phyloP scores from a whole-genome alignment of 2,888 invertebrate genomes.

The Agriopis marginaria region DNA sequence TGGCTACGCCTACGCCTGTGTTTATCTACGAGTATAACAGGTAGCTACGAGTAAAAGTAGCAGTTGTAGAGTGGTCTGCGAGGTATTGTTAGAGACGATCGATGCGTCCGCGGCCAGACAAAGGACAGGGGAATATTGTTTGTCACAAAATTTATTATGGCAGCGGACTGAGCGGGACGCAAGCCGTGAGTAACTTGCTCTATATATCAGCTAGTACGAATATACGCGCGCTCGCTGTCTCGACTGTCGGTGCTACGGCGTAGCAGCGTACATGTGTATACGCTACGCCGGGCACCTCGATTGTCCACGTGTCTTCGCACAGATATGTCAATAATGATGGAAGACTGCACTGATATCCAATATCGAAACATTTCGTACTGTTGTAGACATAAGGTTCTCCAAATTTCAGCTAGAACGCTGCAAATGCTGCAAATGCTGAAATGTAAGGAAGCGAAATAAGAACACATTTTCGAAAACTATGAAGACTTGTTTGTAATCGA shows the following conservation, averaged over 20 bases:
- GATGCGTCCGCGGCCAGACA: slow-evolving; percentile 76
- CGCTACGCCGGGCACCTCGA: slow-evolving; percentile 14
- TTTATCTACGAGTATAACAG: slow-evolving; percentile 11
- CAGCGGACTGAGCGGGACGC: slow-evolving; percentile 49
- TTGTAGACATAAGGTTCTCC: background rate
- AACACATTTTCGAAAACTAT: too few species aligned
- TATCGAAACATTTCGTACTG: background rate
- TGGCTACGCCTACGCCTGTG: background rate
- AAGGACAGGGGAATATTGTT: slow-evolving; percentile 82
- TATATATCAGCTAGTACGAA: slow-evolving; percentile 74
- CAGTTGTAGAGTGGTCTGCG: slow-evolving; percentile 52
- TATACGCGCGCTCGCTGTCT: slow-evolving; percentile 67
- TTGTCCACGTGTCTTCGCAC: slow-evolving; percentile 15
- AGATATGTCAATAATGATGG: slow-evolving; percentile 25
- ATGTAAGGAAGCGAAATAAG: background rate
- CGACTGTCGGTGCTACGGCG: slow-evolving; percentile 45
- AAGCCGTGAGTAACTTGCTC: slow-evolving; percentile 59
- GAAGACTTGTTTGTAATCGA: too few species aligned
- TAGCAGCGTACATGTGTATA: slow-evolving; percentile 24
- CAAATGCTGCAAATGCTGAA: too few species aligned
- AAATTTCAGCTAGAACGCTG: background rate
- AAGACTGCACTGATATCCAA: slow-evolving; percentile 6
- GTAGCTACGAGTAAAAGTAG: slow-evolving; percentile 23
- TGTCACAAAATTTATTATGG: slow-evolving; percentile 84
- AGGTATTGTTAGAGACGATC: slow-evolving; percentile 68